Conservation (phyloP, 2,888 invertebrate species). For the Lycaena phlaeas region DNA sequence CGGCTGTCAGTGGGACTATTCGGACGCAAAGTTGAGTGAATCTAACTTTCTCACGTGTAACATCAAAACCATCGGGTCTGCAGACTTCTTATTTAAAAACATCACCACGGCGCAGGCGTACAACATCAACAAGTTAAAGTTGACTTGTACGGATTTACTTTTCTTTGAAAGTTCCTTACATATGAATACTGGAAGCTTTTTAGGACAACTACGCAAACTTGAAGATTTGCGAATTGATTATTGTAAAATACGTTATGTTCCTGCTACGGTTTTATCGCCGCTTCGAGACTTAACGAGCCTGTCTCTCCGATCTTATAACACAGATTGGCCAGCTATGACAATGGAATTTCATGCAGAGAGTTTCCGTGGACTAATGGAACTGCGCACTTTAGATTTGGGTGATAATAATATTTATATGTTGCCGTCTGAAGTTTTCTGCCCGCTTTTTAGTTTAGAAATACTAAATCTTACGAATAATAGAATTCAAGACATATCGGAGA, state of each 20-base stretch:
- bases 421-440: constrained; percentile 81
- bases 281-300: constrained; percentile 79
- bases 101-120: constrained; percentile 80
- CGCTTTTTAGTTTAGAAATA: constrained; percentile 77
- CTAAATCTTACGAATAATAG: constrained; percentile 84
- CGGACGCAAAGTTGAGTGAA: constrained; percentile 70
- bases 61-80: constrained; percentile 81
- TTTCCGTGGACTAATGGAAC: constrained; percentile 78
- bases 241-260: constrained; percentile 84
- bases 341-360: constrained; percentile 84
- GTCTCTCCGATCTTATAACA: constrained; percentile 81
- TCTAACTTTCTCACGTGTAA: constrained; percentile 78
- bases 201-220: constrained; percentile 78
- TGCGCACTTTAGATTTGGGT: constrained; percentile 79
- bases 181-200: constrained; percentile 73
- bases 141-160: constrained; percentile 81
- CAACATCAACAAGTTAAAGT: constrained; percentile 77
- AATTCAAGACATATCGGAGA: constrained; percentile 82
- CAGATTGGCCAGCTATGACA: constrained; percentile 85
- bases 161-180: constrained; percentile 83
- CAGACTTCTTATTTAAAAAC: constrained; percentile 79
- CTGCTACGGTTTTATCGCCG: constrained; percentile 78
- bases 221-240: constrained; percentile 82
- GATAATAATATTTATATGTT: constrained; percentile 85
- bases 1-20: constrained; percentile 83